phyloP scores from a whole-genome alignment of 2,888 invertebrate species.

The Drosophila formosana region DNA sequence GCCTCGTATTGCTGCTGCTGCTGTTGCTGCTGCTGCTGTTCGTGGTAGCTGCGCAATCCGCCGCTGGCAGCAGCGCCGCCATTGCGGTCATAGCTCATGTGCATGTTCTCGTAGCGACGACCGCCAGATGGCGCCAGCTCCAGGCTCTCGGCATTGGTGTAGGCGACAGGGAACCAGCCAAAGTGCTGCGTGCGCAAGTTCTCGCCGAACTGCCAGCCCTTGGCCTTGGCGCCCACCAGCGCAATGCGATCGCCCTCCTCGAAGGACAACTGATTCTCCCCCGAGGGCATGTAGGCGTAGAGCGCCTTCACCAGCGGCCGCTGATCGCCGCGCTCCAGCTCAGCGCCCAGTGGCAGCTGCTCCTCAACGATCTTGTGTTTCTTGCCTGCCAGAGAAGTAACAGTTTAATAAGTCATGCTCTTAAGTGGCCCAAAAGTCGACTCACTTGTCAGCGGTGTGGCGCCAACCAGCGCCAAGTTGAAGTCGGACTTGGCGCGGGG shows the following conservation, averaged over 20 bases:
- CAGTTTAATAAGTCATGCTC: rapidly evolving
- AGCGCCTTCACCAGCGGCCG: constrained; percentile 93
- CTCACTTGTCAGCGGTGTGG: constrained; percentile 54
- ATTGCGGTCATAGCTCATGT: constrained; percentile 81
- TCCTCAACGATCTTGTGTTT: constrained; percentile 73
- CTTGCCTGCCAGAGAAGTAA: constrained; percentile 43
- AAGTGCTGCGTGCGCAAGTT: constrained; percentile 95
- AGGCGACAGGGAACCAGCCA: constrained; percentile 98
- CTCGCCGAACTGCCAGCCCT: constrained; percentile 99
- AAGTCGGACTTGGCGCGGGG: constrained; percentile 95
- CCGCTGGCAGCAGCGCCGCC: constrained; percentile 41
- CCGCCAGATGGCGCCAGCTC: constrained; percentile 40
- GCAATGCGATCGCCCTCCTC: constrained; percentile 95
- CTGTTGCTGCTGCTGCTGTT: constrained; percentile 60
- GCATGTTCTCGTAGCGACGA: constrained; percentile 82
- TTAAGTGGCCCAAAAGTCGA: rapidly evolving
- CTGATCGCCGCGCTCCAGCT: constrained; percentile 86
- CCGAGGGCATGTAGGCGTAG: constrained; percentile 94
- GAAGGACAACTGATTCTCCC: constrained; percentile 96
- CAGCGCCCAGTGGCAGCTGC: constrained; percentile 39
- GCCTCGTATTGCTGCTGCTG: constrained; percentile 73
- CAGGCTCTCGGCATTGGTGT: constrained; percentile 92
- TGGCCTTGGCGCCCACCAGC: constrained; percentile 94
- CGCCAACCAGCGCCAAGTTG: constrained; percentile 87
- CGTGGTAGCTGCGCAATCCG: constrained; percentile 78